Evolutionary conservation across 2,113 vertebrate species (phyloP).

Genomic region (Notothenia coriiceps): DNA sequence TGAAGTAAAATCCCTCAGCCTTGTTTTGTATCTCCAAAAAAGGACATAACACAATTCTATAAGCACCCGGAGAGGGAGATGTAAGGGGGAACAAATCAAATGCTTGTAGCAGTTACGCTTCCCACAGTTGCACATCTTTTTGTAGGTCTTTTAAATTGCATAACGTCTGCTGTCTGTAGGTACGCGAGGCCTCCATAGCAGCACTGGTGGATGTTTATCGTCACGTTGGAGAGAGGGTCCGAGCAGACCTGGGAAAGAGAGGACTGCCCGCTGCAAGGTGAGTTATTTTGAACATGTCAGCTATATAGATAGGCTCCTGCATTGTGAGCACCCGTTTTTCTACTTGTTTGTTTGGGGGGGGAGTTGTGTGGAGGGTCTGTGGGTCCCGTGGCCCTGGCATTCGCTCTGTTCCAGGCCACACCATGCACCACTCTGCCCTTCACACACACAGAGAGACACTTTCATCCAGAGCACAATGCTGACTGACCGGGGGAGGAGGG

Average conservation of each 20-base stretch:
- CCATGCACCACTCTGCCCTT: slow-evolving; percentile 79
- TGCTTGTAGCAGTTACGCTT: too few relatives aligned
- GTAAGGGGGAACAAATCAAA: too few relatives aligned
- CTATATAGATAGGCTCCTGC: slow-evolving; percentile 6
- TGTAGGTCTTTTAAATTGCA: slow-evolving; percentile 23
- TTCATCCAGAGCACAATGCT: slow-evolving; percentile 78
- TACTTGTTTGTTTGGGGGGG: background rate
- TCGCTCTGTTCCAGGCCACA: slow-evolving; percentile 74
- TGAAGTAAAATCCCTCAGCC: too few relatives aligned
- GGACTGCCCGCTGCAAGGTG: slow-evolving; percentile 91
- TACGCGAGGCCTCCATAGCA: slow-evolving; percentile 90
- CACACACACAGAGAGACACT: slow-evolving; percentile 73
- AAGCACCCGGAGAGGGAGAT: too few relatives aligned
- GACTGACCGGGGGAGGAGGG: slow-evolving; percentile 38
- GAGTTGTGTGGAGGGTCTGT: slow-evolving; percentile 11
- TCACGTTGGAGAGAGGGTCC: slow-evolving; percentile 92
- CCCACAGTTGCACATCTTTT: background rate
- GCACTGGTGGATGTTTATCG: slow-evolving; percentile 93
- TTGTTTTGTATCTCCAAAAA: too few relatives aligned
- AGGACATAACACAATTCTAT: too few relatives aligned
- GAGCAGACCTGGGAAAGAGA: slow-evolving; percentile 89
- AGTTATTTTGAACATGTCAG: slow-evolving; percentile 61
- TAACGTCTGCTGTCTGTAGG: slow-evolving; percentile 80
- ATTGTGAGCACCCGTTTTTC: background rate
- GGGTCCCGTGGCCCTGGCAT: slow-evolving; percentile 61